A percentile compares a stretch with the other conserved stretches of the same genome.
Conservation (phyloP, 2,888 invertebrate species). For the Lumbricus terrestris region DNA sequence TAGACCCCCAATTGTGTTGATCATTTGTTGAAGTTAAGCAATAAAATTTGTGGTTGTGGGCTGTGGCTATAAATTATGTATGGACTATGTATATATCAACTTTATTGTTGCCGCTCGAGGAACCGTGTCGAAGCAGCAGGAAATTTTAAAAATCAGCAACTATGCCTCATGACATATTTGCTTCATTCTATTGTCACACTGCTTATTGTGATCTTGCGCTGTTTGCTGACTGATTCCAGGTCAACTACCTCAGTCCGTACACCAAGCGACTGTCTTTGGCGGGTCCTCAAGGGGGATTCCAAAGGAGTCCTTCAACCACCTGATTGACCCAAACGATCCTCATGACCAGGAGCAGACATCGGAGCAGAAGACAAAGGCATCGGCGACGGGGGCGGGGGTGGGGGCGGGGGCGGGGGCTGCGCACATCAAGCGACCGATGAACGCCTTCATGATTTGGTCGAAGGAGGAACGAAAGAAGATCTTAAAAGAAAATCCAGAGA, state of each 20-base stretch:
- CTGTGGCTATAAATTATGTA: too few species aligned
- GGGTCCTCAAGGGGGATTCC: neutral
- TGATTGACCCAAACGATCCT: neutral
- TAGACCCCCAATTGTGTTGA: too few species aligned
- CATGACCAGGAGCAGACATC: neutral
- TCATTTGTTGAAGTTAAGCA: too few species aligned
- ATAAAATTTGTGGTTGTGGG: too few species aligned
- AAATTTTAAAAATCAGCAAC: neutral
- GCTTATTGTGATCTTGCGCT: neutral
- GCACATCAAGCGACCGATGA: slow-evolving; percentile 12
- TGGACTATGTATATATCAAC: too few species aligned
- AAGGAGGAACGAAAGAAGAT: slow-evolving; percentile 10
- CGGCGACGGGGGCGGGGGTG: too few species aligned
- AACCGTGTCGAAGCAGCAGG: too few species aligned
- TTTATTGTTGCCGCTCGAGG: too few species aligned
- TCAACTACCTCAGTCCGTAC: neutral
- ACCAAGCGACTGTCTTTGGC: neutral
- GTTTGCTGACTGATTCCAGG: neutral
- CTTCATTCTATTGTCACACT: neutral
- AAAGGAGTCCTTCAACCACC: neutral
- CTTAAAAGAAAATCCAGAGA: neutral
- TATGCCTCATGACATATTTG: neutral
- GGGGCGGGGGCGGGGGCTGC: too few species aligned
- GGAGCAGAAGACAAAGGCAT: neutral
- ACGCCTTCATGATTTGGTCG: slow-evolving; percentile 11